Base-by-base conservation (phyloP, 1,140 invertebrate species). In the Penaeus vannamei region DNA sequence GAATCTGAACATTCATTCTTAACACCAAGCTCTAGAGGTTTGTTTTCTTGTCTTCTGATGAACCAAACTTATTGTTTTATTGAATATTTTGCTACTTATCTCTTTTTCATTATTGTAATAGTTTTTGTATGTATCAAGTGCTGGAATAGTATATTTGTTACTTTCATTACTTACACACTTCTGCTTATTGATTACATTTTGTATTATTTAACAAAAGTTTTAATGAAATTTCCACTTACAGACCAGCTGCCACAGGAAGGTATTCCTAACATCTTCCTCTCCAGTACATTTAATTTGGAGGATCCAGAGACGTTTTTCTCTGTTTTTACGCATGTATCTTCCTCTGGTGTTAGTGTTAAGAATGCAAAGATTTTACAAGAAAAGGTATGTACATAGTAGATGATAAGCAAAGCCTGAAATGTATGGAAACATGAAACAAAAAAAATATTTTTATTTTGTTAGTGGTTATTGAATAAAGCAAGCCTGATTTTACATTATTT, bases 301-400 rank as follows among this genome's bases (percentile, higher is more conserved):
- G 88, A 91, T 32, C 90, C 90, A 32, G 81, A 85, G 23, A 91
- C 90, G 8, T 91, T 91, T 72, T 91, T 90, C 66, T 85, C 87
- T 61, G 91, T 91, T 20, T 91, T 91, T 79, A 80, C 81, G 12
- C 90, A 91, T 81, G 79, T 91, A 19, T 86, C 87, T 17, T 85
- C 87, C 17, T 72, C 84, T 64, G 87, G 90, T 17, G 84, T 89
- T 26, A 66, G 80, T 36, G 42, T 69, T 5, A 91, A 86, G 60
- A 89, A 89, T 76, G 93, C 94, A 4, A 95, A 94, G 92, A 92
- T 95, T 77, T 93, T 95, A 82, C 95, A 95, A 92, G 95, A 96
- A 93, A 95, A 95, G 93, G 94, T 95, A 92, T 89, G 87, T 53
- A 17, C 0, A 53, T 17, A 10, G 17, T 53, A 53, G 53, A 17